Base-by-base conservation (phyloP, 2,797 vertebrate genomes). In the Arrhamphus sclerolepis region DNA sequence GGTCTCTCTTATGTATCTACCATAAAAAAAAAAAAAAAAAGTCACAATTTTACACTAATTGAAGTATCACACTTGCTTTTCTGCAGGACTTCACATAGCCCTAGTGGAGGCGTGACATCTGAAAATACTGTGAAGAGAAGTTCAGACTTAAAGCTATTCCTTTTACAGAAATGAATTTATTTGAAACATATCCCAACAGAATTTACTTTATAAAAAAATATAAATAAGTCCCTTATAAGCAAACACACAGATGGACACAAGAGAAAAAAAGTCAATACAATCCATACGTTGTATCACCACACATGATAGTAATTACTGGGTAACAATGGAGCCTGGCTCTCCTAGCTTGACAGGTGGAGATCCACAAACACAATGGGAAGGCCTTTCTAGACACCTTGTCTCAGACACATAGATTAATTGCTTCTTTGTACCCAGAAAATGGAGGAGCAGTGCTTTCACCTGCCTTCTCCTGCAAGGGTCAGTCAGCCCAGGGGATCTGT, bases 361-460 rank as follows among this genome's bases (percentile, higher is more conserved):
- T 91, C 87, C 80, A 73, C 68, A 86, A 78, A 87, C 89, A 94
- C 91, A 89, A 87, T 89, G 85, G 85, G 59, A 68, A 77, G 81
- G 78, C 80, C 82, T 78, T 87, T 67, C 77, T 82, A 84, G 87
- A 85, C 85, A 86, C 85, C 72, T 80, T 62, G 64, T 86, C 87
- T 75, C 77, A 83, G 80, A 72, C 75, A 83, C 77, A 18, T 78
- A 75, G 88, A 92, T 94, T 93, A 92, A 92, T 93, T 94, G 89
- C 80, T 93, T 94, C 91, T 94, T 94, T 93, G 91, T 93, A 89
- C 72, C 78, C 88, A 81, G 84, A 90, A n/a, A 85, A 88, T 91
- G 89, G 92, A 91, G 88, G 89, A 91, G 88, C 79, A 66, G 81
- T 55, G 59, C 67, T 80, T 89, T 87, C 90, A 94, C 94, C 93